phyloP scores from a whole-genome alignment of 2,113 vertebrate genomes.

The Callaeas wilsoni region DNA sequence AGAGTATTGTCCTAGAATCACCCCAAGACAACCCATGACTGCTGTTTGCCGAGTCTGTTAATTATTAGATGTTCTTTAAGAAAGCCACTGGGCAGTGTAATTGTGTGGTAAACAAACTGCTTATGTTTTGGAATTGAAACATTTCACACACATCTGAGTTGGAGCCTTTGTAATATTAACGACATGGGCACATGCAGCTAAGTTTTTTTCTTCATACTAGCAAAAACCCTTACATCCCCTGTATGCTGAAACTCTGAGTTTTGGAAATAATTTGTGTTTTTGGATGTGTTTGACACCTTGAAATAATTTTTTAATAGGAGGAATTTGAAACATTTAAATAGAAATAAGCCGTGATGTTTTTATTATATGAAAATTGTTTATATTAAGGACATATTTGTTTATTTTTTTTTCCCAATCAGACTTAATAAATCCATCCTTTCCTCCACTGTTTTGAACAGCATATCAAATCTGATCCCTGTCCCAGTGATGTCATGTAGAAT shows the following conservation, averaged over 20 bases:
- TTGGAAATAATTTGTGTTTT: not conserved
- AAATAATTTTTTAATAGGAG: not conserved
- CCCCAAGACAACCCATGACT: no score
- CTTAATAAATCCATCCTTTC: not conserved
- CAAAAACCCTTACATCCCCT: not conserved
- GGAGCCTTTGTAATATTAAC: not conserved
- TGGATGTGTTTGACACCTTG: not conserved
- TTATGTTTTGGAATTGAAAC: not conserved
- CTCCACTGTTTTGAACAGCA: not conserved
- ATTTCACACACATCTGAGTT: not conserved
- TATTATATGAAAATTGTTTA: not conserved
- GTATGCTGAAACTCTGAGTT: not conserved
- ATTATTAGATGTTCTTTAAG: slow-evolving; percentile 4
- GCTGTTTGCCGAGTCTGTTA: not conserved
- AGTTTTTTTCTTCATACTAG: not conserved
- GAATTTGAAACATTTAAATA: not conserved
- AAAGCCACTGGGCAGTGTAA: slow-evolving; percentile 15
- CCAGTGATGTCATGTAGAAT: not conserved
- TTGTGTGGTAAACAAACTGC: not conserved
- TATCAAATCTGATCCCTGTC: not conserved
- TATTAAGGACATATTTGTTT: not conserved
- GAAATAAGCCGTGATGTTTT: not conserved
- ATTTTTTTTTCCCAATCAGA: not conserved
- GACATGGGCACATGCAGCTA: not conserved
- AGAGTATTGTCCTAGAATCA: no score